Percentiles rank a stretch among this genome's conserved stretches.
Evolutionary conservation across 2,113 vertebrate species (phyloP).

Genomic region (Kobus ellipsiprymnus): DNA sequence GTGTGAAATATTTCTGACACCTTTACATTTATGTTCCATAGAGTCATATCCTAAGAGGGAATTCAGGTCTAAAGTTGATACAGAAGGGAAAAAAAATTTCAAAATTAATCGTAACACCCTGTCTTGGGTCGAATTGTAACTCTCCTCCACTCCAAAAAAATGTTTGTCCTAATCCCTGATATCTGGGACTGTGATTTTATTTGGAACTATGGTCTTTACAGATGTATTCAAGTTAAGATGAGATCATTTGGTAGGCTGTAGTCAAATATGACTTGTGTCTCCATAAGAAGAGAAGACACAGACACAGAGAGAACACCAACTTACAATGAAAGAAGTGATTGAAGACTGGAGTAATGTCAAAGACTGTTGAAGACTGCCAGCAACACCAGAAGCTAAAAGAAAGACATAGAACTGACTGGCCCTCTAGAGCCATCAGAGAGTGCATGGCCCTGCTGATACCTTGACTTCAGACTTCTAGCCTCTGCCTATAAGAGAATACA

Average conservation of each 20-base stretch:
- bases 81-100: background rate
- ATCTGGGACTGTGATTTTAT: background rate
- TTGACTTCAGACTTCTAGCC: background rate
- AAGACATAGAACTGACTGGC: background rate
- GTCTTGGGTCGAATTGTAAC: background rate
- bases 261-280: background rate
- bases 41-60: background rate
- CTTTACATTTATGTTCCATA: background rate
- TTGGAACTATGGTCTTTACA: background rate
- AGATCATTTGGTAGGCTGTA: background rate
- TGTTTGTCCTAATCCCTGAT: background rate
- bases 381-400: background rate
- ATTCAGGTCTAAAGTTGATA: background rate
- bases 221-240: background rate
- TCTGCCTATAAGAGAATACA: background rate
- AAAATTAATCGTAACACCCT: background rate
- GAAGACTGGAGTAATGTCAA: background rate
- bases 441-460: rapidly evolving
- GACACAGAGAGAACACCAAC: background rate
- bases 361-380: rapidly evolving
- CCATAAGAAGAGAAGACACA: background rate
- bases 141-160: background rate
- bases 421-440: background rate
- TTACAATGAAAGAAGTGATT: background rate
- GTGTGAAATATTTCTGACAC: background rate